Evolutionary conservation across 2,113 vertebrate species (phyloP).

Genomic region (Eulemur rufifrons): DNA sequence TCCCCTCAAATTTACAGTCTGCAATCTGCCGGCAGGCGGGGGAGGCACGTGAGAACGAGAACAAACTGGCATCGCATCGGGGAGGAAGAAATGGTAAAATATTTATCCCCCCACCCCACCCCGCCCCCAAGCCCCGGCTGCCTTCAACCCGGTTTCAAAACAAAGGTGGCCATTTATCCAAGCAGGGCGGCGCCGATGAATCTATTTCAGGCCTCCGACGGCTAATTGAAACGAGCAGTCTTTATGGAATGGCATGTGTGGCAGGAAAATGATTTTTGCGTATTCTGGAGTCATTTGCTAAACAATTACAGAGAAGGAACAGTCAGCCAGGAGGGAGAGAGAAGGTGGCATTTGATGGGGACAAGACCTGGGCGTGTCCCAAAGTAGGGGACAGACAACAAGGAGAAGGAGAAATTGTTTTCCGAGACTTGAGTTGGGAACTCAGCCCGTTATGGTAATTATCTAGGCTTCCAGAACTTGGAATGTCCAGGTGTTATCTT

Average conservation of each 20-base stretch:
- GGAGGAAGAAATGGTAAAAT: background rate
- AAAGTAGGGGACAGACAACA: background rate
- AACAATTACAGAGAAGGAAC: background rate
- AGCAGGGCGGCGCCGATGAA: background rate
- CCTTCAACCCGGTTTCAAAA: slow-evolving; percentile 47
- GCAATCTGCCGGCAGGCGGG: slow-evolving; percentile 40
- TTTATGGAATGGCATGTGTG: background rate
- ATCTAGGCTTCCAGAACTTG: background rate
- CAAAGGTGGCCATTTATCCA: slow-evolving; percentile 12
- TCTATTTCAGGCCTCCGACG: background rate
- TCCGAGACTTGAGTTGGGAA: background rate
- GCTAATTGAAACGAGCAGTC: slow-evolving; percentile 57
- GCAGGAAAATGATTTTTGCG: background rate
- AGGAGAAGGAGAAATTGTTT: background rate
- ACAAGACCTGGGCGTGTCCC: background rate
- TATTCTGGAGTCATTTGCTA: background rate
- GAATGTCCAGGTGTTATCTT: background rate
- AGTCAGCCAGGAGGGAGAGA: background rate
- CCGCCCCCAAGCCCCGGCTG: background rate
- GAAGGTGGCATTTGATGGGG: too few species aligned
- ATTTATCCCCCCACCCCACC: background rate
- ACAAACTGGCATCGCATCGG: accelerated
- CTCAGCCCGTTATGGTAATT: accelerated
- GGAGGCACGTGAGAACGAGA: slow-evolving; percentile 20
- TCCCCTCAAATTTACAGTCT: slow-evolving; percentile 71